phyloP scores from a whole-genome alignment of 2,888 invertebrate genomes.

The Drosophila cracens region DNA sequence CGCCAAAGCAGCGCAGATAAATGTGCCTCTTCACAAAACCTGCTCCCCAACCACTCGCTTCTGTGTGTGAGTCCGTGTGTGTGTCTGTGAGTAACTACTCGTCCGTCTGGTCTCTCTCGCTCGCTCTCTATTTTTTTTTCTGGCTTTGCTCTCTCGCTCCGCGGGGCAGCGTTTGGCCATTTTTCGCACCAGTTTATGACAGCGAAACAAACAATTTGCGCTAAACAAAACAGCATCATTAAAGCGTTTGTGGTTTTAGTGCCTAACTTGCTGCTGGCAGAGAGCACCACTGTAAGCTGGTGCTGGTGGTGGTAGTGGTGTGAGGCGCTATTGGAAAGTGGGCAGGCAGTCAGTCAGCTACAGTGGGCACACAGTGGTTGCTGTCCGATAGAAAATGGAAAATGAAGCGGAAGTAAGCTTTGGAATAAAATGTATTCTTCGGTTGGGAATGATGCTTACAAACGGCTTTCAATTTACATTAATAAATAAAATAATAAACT shows the following conservation, averaged over 20 bases:
- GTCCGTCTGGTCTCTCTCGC: slow-evolving; percentile 40
- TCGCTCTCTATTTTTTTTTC: slow-evolving; percentile 26
- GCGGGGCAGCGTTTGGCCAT: slow-evolving; percentile 70
- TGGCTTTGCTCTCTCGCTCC: slow-evolving; percentile 40
- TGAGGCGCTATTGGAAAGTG: slow-evolving; percentile 48
- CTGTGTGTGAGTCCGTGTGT: slow-evolving; percentile 6
- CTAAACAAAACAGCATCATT: slow-evolving; percentile 83
- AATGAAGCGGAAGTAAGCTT: too few relatives aligned
- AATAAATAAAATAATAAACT: background rate
- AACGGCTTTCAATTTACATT: background rate
- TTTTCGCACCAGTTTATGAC: slow-evolving; percentile 82
- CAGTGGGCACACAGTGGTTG: slow-evolving; percentile 41
- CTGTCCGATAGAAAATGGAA: background rate
- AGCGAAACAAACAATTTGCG: slow-evolving; percentile 83
- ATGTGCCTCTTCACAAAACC: slow-evolving; percentile 50
- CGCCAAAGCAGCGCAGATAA: slow-evolving; percentile 71
- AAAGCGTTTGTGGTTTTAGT: slow-evolving; percentile 82
- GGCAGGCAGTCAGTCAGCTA: slow-evolving; percentile 34
- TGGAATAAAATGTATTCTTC: background rate
- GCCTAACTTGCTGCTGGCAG: slow-evolving; percentile 54
- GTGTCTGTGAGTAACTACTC: slow-evolving; percentile 37
- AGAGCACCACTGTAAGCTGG: slow-evolving; percentile 24
- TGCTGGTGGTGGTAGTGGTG: background rate
- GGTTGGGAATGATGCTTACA: background rate
- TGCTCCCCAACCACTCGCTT: slow-evolving; percentile 55